A percentile compares a stretch with the other conserved stretches of the same genome.
Conservation (phyloP, 2,113 vertebrate genomes). For the Eira barbara region DNA sequence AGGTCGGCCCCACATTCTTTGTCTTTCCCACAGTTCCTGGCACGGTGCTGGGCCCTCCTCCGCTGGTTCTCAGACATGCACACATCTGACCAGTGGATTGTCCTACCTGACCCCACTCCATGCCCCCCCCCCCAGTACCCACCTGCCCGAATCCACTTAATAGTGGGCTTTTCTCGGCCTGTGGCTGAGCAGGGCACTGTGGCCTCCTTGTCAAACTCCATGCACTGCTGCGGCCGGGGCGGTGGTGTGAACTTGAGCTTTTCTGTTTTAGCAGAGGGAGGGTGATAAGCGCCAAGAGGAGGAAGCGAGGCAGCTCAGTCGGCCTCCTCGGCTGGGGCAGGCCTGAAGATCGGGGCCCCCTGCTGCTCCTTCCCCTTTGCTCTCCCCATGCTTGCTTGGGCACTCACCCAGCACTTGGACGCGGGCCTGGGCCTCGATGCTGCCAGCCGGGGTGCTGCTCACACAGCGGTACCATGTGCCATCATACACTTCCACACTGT, state of each 20-base stretch:
- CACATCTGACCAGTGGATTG: background rate
- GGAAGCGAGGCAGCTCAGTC: background rate
- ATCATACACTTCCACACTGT: constrained; percentile 96
- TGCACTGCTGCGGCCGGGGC: constrained; percentile 92
- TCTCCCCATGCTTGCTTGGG: no score
- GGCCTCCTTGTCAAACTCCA: constrained; percentile 94
- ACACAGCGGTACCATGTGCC: constrained; percentile 91
- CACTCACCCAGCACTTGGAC: constrained; percentile 91
- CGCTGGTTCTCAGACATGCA: background rate
- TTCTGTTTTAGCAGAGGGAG: constrained; percentile 82
- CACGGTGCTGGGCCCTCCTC: background rate
- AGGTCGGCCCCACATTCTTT: fast-evolving
- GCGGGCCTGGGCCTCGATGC: constrained; percentile 87
- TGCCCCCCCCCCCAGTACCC: background rate
- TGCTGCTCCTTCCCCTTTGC: background rate
- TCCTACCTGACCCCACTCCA: background rate
- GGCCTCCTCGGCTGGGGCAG: background rate
- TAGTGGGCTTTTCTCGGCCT: constrained; percentile 89
- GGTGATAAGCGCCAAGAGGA: background rate
- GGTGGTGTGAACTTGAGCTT: constrained; percentile 97
- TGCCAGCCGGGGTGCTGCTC: constrained; percentile 87
- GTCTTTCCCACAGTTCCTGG: background rate
- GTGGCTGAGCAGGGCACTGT: constrained; percentile 94
- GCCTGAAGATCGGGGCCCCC: background rate
- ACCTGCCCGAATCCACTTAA: constrained; percentile 96